These are phyloP conservation scores for Operophtera brumata DNA, from an alignment of 2,888 invertebrate species.

Conservation along the genomic window DNA sequence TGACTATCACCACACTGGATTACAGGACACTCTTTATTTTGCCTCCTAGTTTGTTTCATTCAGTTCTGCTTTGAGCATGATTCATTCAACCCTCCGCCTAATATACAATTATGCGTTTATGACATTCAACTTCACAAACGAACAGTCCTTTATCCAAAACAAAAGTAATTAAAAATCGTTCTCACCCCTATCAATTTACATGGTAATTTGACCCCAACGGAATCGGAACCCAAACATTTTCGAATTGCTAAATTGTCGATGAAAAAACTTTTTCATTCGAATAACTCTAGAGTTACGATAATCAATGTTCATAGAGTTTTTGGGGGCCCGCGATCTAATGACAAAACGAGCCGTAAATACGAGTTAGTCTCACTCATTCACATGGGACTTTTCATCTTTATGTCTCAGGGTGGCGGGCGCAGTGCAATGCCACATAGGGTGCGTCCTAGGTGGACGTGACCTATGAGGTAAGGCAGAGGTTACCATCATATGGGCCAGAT, in stretches of 20 bases:
- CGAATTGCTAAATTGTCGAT: conserved; percentile 31
- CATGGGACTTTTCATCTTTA: no score
- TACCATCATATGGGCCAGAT: no score
- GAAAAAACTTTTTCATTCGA: conserved; percentile 34
- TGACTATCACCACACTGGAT: no score
- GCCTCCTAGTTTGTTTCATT: not conserved
- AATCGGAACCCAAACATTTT: conserved; percentile 28
- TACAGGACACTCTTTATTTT: no score
- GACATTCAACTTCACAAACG: not conserved
- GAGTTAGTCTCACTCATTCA: no score
- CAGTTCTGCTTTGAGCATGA: no score
- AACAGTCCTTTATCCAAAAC: conserved; percentile 22
- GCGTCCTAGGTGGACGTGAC: no score
- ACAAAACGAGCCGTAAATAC: not conserved
- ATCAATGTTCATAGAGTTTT: conserved; percentile 32
- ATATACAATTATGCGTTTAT: no score
- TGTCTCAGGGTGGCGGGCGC: no score
- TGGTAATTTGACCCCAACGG: conserved; percentile 31
- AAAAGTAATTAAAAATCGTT: conserved; percentile 36
- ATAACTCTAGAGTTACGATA: conserved; percentile 28
- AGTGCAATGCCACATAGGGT: no score
- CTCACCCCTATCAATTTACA: conserved; percentile 31
- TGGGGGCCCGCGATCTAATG: conserved; percentile 14
- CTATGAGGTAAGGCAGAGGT: no score
- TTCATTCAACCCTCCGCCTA: no score